Conservation (phyloP, 2,113 vertebrate species). For the Coturnix japonica region DNA sequence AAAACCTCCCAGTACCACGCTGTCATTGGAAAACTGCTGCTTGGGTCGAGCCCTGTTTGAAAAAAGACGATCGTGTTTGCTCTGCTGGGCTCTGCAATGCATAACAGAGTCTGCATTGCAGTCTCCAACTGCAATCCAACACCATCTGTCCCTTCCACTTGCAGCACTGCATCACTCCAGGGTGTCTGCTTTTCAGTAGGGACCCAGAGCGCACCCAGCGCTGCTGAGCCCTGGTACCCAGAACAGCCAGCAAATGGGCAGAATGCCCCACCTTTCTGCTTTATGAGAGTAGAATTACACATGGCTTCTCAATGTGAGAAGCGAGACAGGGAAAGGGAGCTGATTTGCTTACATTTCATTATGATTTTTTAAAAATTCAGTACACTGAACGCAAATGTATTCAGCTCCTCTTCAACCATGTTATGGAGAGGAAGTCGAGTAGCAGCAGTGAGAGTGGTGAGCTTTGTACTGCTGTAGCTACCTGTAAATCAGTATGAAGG, state of each 20-base stretch:
- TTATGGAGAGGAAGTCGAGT: not conserved
- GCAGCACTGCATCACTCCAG: slow-evolving; percentile 4
- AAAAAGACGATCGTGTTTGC: not conserved
- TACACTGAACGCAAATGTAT: not conserved
- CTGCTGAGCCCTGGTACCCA: not conserved
- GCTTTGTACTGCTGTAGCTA: not conserved
- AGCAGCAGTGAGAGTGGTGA: not conserved
- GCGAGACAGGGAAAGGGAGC: not conserved
- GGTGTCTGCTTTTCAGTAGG: not conserved
- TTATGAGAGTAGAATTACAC: accelerated
- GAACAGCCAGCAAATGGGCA: not conserved
- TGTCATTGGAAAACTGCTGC: not conserved
- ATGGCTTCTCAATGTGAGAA: not conserved
- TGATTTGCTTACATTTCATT: not conserved
- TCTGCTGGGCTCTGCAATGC: slow-evolving; percentile 34
- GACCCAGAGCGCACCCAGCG: not conserved
- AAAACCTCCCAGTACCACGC: not conserved
- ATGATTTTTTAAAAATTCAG: not conserved
- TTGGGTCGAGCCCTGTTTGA: not conserved
- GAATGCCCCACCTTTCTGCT: accelerated
- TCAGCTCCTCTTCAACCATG: not conserved
- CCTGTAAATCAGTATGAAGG: not conserved
- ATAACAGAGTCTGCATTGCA: slow-evolving; percentile 59
- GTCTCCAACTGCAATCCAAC: slow-evolving; percentile 39
- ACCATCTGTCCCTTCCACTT: slow-evolving; percentile 26